Conservation (phyloP, 2,797 vertebrate genomes). For the Denticeps clupeoides region DNA sequence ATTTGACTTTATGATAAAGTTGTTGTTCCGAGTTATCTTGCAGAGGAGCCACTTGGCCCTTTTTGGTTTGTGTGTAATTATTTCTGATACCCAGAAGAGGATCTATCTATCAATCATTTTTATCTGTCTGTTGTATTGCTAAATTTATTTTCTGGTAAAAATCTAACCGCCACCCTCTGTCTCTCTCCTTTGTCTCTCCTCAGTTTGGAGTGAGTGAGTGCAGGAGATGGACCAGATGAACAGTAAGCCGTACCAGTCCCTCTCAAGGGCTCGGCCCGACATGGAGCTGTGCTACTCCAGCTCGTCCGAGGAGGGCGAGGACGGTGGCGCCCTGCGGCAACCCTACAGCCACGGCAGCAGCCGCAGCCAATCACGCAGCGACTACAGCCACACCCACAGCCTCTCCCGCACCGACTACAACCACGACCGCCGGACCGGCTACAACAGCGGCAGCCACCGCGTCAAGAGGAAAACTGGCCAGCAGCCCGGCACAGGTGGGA, state of each 20-base stretch:
- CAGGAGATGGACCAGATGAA: slow-evolving; percentile 71
- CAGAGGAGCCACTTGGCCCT: too few species aligned
- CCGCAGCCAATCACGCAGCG: slow-evolving; percentile 68
- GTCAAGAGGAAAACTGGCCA: slow-evolving; percentile 63
- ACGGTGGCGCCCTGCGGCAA: slow-evolving; percentile 52
- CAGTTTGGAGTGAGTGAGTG: neutral
- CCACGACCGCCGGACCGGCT: slow-evolving; percentile 71
- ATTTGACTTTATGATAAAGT: too few species aligned
- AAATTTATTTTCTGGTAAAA: too few species aligned
- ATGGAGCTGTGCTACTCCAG: slow-evolving; percentile 76
- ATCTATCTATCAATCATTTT: too few species aligned
- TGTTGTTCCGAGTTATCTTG: too few species aligned
- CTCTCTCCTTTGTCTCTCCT: too few species aligned
- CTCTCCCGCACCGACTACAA: slow-evolving; percentile 65
- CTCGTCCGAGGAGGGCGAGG: slow-evolving; percentile 78
- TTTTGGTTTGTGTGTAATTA: too few species aligned
- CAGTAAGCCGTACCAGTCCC: slow-evolving; percentile 75
- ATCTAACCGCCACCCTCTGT: too few species aligned
- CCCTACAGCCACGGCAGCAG: slow-evolving; percentile 67
- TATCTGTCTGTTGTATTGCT: too few species aligned
- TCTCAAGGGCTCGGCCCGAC: slow-evolving; percentile 73
- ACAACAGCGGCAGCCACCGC: slow-evolving; percentile 55
- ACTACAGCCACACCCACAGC: slow-evolving; percentile 42
- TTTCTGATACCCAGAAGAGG: too few species aligned
- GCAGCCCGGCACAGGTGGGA: slow-evolving; percentile 31